These are phyloP conservation scores for Tipula confusa DNA, from an alignment of 2,888 invertebrate genomes.

Conservation along the genomic window DNA sequence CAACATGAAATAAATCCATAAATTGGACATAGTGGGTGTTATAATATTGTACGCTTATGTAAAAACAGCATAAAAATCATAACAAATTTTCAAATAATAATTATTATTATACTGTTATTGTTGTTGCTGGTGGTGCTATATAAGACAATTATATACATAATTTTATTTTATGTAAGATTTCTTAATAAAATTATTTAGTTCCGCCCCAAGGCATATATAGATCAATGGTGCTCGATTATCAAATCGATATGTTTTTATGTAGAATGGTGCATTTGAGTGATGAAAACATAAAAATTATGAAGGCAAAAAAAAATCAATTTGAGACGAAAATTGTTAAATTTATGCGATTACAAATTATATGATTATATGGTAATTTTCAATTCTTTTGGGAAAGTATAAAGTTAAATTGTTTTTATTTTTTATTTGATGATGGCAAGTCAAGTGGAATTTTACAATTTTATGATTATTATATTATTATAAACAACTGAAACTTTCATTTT, in stretches of 20 bases:
- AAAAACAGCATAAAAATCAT: not conserved
- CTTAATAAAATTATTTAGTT: not conserved
- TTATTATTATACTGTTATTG: not conserved
- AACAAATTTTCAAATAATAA: not conserved
- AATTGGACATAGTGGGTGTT: constrained; percentile 25
- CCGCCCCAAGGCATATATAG: not conserved
- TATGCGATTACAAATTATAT: constrained; percentile 16
- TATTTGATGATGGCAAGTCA: not conserved
- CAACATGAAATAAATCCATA: not conserved
- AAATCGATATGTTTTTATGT: not conserved
- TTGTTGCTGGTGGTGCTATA: not conserved
- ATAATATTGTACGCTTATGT: not conserved
- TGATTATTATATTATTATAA: not conserved
- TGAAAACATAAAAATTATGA: not conserved
- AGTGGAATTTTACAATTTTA: not conserved
- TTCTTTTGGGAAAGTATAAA: not conserved
- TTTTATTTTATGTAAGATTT: not conserved
- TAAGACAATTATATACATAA: not conserved
- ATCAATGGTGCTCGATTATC: not conserved
- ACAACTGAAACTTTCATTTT: constrained; percentile 7
- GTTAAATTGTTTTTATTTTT: not conserved
- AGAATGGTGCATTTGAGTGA: constrained; percentile 5
- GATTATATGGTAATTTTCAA: constrained; percentile 8
- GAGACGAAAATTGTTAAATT: not conserved
- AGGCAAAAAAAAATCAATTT: not conserved